A percentile compares a stretch with the other conserved stretches of the same genome.
Evolutionary conservation across 1,140 invertebrate genomes (phyloP).

Genomic region (Lasaia peninsularis): DNA sequence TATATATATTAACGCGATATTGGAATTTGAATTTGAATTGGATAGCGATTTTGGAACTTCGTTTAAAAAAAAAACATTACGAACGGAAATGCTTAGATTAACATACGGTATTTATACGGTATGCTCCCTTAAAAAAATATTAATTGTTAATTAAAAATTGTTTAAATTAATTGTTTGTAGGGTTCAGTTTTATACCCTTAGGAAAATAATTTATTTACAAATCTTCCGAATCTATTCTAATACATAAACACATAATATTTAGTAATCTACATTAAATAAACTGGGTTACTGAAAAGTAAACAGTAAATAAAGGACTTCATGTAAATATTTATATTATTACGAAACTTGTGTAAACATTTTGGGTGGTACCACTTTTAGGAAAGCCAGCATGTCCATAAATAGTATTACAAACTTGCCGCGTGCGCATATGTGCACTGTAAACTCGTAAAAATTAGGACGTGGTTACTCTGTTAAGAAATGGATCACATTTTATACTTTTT

Average conservation of each 20-base stretch:
- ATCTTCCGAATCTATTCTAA: neutral
- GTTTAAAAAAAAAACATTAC: too few relatives aligned
- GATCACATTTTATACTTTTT: too few relatives aligned
- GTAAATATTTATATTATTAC: slow-evolving; percentile 7
- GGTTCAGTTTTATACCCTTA: too few relatives aligned
- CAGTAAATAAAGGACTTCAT: neutral
- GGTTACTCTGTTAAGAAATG: neutral
- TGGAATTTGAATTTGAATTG: too few relatives aligned
- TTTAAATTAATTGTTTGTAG: too few relatives aligned
- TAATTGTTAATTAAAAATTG: too few relatives aligned
- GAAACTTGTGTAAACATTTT: slow-evolving; percentile 1
- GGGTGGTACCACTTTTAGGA: slow-evolving; percentile 5
- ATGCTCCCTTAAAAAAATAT: too few relatives aligned
- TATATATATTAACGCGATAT: too few relatives aligned
- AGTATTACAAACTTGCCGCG: neutral
- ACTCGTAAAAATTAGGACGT: neutral
- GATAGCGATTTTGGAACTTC: too few relatives aligned
- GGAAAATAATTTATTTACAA: neutral
- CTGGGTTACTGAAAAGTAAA: neutral
- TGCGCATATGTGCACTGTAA: neutral
- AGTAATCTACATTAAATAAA: neutral
- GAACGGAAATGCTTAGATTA: too few relatives aligned
- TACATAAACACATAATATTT: neutral
- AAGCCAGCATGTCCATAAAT: neutral
- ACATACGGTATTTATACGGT: too few relatives aligned